Evolutionary conservation across 2,888 invertebrate species (phyloP), one percentile per base, ranked within the genome.

Genomic region (Erannis defoliaria): DNA sequence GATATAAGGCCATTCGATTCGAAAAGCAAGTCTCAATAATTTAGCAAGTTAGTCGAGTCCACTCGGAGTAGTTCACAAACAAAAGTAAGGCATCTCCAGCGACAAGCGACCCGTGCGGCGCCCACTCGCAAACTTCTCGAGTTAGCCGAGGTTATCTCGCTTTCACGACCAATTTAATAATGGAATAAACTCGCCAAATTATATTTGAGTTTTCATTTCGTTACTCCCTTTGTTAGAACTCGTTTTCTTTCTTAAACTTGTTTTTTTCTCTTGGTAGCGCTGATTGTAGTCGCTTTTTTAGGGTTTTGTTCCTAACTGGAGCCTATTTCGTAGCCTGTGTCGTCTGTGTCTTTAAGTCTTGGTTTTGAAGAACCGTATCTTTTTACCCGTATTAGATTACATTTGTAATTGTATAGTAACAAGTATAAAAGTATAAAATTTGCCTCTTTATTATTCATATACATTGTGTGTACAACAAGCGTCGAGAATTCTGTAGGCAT

Each of bases 151-250:
- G 88, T 84, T 89, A 89, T 89, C 89, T 83, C 80, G 79, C 79
- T 81, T 89, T 88, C 85, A 89, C 89, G 87, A 89, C 87, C 89
- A 89, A 90, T 90, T 90, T 89, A 89, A 89, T 90, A 88, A 90
- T 85, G 84, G 81, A 85, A 86, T 85, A 86, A 86, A 85, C 81
- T 80, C 78, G 68, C 76, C 81, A 80, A 86, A 83, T 85, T 86
- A 84, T 85, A 82, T 84, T 84, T 79, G 80, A 82, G 76, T 80
- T 85, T 81, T 83, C 81, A 76, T 78, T 79, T 76, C 73, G 76
- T 75, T 76, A 70, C 68, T 66, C 72, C 70, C 76, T 75, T 70
- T 71, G 71, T 68, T 66, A 48, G 14, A 51, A 69, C 61, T 67
- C 43, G 65, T 57, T 63, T 68, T 67, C 64, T 71, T 69, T 70